Base-by-base conservation (phyloP, 2,113 vertebrate species). In the Carettochelys insculpta region DNA sequence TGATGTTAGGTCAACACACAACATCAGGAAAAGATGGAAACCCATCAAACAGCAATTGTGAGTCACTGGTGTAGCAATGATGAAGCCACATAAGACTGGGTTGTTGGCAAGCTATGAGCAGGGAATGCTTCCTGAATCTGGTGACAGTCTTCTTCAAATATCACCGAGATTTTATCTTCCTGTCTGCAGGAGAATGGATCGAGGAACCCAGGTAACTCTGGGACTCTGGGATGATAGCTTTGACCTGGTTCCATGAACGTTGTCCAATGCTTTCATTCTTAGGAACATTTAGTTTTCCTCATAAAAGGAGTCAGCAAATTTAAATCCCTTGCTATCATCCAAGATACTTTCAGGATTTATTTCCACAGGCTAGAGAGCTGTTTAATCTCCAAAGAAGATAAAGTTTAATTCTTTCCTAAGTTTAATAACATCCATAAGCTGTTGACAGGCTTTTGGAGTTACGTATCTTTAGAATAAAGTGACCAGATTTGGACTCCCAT, bases 381-480 rank as follows among this genome's bases (percentile, higher is more conserved):
- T 88, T 96, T 92, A 89, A 93, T 95, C 87, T 92, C 86, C 90
- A 95, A 93, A 94, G 10, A 79, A 94, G 91, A 96, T 91, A 88
- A 95, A 92, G 20, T 77, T 92, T 85, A 95, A 94, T 97, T 96
- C 22, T 93, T 95, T 88, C 53, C 83, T 82, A 65, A 50, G 17
- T 90, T 96, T 94, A 95, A 92, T 65, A 96, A 89, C 11, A 83
- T 68, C 76, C 80, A 73, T 79, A 92, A 95, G 50, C 24, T 86
- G 50, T 34, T 88, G 86, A 71, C 5, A 3, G 77, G 53, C 75
- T 85, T 95, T 89, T 65, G 1, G 51, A 43, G n/a, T 91, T 80
- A 91, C 90, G 81, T 71, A 81, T 92, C 47, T 95, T 92, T 43
- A 92, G 29, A 38, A 82, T 80, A 83, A 93, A 89, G 2, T 34